Evolutionary conservation across 1,140 invertebrate species (phyloP).

Genomic region (Pomacea maculata): DNA sequence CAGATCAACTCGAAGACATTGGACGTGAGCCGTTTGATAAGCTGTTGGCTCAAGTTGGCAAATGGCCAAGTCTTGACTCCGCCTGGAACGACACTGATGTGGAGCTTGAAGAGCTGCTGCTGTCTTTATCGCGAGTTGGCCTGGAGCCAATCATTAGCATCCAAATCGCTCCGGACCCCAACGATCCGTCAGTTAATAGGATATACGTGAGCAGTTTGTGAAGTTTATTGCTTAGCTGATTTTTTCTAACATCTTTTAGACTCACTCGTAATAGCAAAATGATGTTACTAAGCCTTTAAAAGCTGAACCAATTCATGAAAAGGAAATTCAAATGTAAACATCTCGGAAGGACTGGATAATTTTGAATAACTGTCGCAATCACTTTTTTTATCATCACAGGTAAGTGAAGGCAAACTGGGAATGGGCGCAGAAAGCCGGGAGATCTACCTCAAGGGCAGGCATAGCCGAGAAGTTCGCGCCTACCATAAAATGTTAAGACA

Average conservation of each 20-base stretch:
- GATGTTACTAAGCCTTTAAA: slow-evolving; percentile 6
- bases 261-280: neutral
- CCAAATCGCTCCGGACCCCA: slow-evolving; percentile 87
- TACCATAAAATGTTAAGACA: slow-evolving; percentile 24
- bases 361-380: no score
- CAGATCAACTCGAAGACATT: slow-evolving; percentile 27
- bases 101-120: slow-evolving; percentile 79
- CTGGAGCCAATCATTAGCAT: slow-evolving; percentile 73
- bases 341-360: neutral
- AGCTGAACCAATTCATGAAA: neutral
- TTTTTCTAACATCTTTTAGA: neutral
- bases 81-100: slow-evolving; percentile 70
- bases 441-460: slow-evolving; percentile 35
- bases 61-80: slow-evolving; percentile 79
- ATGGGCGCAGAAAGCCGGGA: slow-evolving; percentile 44
- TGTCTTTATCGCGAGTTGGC: slow-evolving; percentile 74
- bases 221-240: neutral
- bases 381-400: neutral
- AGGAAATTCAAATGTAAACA: neutral
- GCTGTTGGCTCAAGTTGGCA: slow-evolving; percentile 78
- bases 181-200: slow-evolving; percentile 83
- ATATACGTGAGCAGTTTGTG: slow-evolving; percentile 73
- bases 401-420: slow-evolving; percentile 36
- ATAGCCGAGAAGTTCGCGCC: slow-evolving; percentile 21
- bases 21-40: slow-evolving; percentile 49